Conservation (phyloP, 2,888 invertebrate genomes). For the Eupithecia centaureata region DNA sequence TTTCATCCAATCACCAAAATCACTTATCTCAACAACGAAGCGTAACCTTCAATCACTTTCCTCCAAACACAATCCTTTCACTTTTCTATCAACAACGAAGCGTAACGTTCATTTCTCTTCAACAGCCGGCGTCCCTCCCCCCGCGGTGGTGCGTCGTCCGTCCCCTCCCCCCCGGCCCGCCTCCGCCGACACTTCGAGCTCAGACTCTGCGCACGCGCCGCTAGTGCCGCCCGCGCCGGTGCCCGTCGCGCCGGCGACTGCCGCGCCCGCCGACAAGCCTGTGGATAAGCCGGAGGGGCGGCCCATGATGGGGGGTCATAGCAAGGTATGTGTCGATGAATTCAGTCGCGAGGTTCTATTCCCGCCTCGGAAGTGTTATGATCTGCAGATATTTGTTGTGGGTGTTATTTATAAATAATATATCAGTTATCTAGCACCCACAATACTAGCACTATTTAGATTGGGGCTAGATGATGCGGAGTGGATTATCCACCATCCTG, state of each 20-base stretch:
- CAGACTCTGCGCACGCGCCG: slow-evolving; percentile 78
- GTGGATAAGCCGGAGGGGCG: slow-evolving; percentile 56
- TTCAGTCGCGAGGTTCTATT: too few relatives aligned
- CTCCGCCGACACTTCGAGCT: slow-evolving; percentile 83
- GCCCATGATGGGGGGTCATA: slow-evolving; percentile 34
- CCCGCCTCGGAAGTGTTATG: too few relatives aligned
- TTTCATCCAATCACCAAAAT: background rate
- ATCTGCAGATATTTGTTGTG: too few relatives aligned
- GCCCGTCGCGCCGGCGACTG: slow-evolving; percentile 43
- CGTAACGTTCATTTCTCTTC: slow-evolving; percentile 12
- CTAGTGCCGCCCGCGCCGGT: slow-evolving; percentile 60
- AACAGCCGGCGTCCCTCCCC: slow-evolving; percentile 45
- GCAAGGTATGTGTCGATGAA: too few relatives aligned
- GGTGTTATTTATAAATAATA: too few relatives aligned
- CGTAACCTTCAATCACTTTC: background rate
- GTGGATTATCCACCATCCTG: too few relatives aligned
- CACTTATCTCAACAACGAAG: background rate
- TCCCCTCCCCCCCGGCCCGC: slow-evolving; percentile 77
- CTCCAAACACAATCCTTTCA: background rate
- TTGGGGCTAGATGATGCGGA: too few relatives aligned
- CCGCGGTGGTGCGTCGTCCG: slow-evolving; percentile 55
- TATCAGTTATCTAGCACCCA: too few relatives aligned
- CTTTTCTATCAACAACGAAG: slow-evolving; percentile 10
- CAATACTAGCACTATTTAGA: too few relatives aligned
- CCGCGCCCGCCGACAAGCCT: slow-evolving; percentile 47